Evolutionary conservation across 2,888 invertebrate species (phyloP), one percentile per base, ranked within the genome.

Genomic region (Aphelenchoides bicaudatus): DNA sequence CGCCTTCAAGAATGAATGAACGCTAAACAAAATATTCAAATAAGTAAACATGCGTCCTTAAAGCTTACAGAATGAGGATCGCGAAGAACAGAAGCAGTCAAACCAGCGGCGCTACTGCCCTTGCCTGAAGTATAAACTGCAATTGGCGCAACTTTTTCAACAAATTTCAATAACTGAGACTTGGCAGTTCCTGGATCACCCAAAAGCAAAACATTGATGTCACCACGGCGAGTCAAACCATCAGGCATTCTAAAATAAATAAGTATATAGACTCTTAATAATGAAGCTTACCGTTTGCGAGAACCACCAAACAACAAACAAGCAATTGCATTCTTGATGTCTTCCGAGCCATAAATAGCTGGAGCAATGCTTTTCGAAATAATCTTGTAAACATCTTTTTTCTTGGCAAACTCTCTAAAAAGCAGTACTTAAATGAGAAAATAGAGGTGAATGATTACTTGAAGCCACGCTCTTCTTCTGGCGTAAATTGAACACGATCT

Each of bases 181-280:
- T 98, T 98, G n/a, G 98, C 98, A 0, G 98, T 98, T 75, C 98
- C 98, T 0, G 98, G 98, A 83, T 98, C 98, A 39, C 98, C 98
- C 28, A 98, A 83, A 61, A 98, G 67, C 13, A 98, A 82, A 23
- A 98, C 85, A 79, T 98, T 98, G 66, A 98, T 92, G 80, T 98
- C 98, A 2, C 98, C 98, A 79, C 98, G 86, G 10, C 98, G 85
- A 0, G 89, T 89, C 58, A 98, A 82, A 1, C 96, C 96, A 82
- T 98, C 98, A 0, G 98, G 98, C 70, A 98, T 82, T 61, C 83
- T 83, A 59, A 60, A 54, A 61, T 6, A 25, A 39, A 50, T 37
- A 3, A 28, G 6, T 27, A 4, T 16, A 13, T 4, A 29, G 6
- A 10, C 8, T 30, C 4, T 39, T 4, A 19, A 16, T 3, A 52